A percentile compares a stretch with the other conserved stretches of the same genome.
These are phyloP conservation scores for Telenomus remus DNA, from an alignment of 1,140 invertebrate genomes.

Conservation along the genomic window DNA sequence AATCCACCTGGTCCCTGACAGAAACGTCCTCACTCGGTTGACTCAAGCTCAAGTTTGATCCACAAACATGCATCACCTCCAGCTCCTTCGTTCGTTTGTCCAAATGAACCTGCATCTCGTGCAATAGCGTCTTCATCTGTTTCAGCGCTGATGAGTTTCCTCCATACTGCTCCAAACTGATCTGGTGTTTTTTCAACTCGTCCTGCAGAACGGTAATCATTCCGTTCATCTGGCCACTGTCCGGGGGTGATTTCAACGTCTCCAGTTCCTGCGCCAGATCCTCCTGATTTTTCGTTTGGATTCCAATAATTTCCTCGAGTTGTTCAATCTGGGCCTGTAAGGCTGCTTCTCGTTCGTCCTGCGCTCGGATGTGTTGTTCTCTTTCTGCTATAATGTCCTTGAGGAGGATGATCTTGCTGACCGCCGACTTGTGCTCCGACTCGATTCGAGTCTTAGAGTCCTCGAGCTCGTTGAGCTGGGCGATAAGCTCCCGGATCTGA, in stretches of 20 bases:
- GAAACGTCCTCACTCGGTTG: conserved; percentile 88
- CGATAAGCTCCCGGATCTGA: conserved; percentile 81
- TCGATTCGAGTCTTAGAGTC: conserved; percentile 78
- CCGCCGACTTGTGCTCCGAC: conserved; percentile 80
- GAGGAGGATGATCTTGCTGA: conserved; percentile 83
- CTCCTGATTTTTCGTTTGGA: conserved; percentile 77
- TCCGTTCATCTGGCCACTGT: conserved; percentile 73
- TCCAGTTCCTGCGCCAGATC: conserved; percentile 76
- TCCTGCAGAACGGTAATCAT: conserved; percentile 77
- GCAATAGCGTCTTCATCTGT: conserved; percentile 77
- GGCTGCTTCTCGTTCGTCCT: conserved; percentile 74
- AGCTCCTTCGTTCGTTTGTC: conserved; percentile 81
- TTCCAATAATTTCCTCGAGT: conserved; percentile 75
- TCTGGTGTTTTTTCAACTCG: conserved; percentile 77
- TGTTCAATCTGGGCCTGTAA: conserved; percentile 73
- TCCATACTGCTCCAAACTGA: conserved; percentile 76
- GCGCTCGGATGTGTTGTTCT: conserved; percentile 82
- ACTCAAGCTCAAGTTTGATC: conserved; percentile 78
- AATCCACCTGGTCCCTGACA: conserved; percentile 78
- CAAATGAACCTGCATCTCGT: conserved; percentile 78
- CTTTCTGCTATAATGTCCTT: conserved; percentile 85
- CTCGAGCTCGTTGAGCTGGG: conserved; percentile 78
- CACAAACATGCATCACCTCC: conserved; percentile 80
- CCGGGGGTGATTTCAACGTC: conserved; percentile 72
- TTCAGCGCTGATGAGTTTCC: conserved; percentile 75